These are phyloP conservation scores for Tillus elongatus DNA, from an alignment of 2,888 invertebrate species.

Conservation along the genomic window DNA sequence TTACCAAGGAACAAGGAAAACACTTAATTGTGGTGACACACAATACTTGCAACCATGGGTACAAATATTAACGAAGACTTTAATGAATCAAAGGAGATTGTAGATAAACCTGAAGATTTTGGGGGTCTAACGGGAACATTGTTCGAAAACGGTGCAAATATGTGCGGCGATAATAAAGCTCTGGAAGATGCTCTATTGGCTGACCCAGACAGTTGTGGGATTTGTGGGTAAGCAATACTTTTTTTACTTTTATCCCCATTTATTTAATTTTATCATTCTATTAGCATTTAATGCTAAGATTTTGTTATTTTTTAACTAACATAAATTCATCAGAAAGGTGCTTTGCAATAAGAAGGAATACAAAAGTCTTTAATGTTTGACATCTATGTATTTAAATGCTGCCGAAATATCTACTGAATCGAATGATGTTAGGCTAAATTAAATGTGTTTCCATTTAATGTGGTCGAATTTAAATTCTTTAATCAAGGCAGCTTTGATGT, in stretches of 20 bases:
- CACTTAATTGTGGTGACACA: constrained; percentile 19
- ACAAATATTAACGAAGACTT: constrained; percentile 31
- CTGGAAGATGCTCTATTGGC: constrained; percentile 39
- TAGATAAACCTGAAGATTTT: constrained; percentile 33
- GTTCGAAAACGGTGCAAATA: constrained; percentile 38
- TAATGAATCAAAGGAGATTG: constrained; percentile 29
- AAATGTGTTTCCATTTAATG: too few relatives aligned
- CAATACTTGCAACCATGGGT: constrained; percentile 28
- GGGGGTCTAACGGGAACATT: constrained; percentile 34
- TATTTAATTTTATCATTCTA: constrained; percentile 4
- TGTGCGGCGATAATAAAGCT: constrained; percentile 34
- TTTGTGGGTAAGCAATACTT: constrained; percentile 40
- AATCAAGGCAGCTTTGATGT: too few relatives aligned
- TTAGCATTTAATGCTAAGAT: background rate
- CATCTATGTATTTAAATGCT: too few relatives aligned
- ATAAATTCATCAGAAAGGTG: too few relatives aligned
- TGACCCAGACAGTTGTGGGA: constrained; percentile 41
- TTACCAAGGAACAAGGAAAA: too few relatives aligned
- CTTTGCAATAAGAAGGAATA: too few relatives aligned
- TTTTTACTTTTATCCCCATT: constrained; percentile 14
- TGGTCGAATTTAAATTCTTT: too few relatives aligned
- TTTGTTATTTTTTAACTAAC: background rate
- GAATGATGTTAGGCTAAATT: too few relatives aligned
- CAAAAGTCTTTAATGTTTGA: too few relatives aligned
- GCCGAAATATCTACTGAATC: too few relatives aligned